A percentile compares a stretch with the other conserved stretches of the same genome.
Evolutionary conservation across 2,888 invertebrate species (phyloP).

Genomic region (Tachina fera): DNA sequence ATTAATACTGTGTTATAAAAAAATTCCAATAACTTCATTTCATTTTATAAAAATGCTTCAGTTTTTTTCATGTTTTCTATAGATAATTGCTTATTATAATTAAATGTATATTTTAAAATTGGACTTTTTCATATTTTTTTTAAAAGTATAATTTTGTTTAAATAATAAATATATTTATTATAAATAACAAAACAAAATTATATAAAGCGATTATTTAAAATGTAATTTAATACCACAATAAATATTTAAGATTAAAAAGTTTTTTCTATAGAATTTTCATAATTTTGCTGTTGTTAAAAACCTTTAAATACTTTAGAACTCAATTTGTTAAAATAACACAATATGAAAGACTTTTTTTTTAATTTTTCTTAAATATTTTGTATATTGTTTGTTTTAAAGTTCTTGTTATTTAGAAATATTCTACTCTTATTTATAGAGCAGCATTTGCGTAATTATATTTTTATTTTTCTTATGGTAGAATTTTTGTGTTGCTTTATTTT

Average conservation of each 20-base stretch:
- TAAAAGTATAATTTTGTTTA: not conserved
- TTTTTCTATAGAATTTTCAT: not conserved
- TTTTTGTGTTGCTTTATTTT: constrained; percentile 18
- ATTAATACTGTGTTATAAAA: not conserved
- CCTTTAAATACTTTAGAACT: not conserved
- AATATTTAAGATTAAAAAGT: not conserved
- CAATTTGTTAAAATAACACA: not conserved
- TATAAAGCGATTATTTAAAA: not conserved
- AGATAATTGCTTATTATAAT: constrained; percentile 73
- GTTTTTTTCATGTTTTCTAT: constrained; percentile 45
- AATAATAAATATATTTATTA: not conserved
- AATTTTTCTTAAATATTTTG: not conserved
- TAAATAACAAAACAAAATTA: not conserved
- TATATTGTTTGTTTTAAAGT: not conserved
- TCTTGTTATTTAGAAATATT: constrained; percentile 6
- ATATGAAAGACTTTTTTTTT: not conserved
- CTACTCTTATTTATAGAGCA: constrained; percentile 25
- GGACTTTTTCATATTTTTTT: constrained; percentile 59
- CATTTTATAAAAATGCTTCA: constrained; percentile 71
- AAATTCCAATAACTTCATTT: constrained; percentile 34
- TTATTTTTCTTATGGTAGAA: not conserved
- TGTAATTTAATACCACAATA: not conserved
- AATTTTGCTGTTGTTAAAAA: no score
- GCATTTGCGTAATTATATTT: not conserved
- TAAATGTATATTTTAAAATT: constrained; percentile 73